phyloP scores from a whole-genome alignment of 2,888 invertebrate genomes.

The Pachymerium ferrugineum region DNA sequence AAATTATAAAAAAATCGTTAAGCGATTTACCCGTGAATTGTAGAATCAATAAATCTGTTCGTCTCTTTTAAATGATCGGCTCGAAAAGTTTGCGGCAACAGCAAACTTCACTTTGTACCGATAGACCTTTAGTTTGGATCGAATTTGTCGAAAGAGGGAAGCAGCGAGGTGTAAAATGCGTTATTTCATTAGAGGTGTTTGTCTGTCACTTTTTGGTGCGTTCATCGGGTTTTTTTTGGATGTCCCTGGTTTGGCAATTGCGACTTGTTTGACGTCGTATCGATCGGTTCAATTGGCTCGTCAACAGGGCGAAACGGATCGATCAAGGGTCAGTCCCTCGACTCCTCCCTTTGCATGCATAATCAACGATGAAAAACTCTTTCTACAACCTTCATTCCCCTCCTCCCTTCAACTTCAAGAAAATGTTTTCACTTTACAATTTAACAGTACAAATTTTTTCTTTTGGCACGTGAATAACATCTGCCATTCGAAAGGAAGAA shows the following conservation, averaged over 20 bases:
- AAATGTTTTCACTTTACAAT: conserved; percentile 15
- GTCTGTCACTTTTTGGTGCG: conserved; percentile 10
- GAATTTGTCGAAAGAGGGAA: conserved; percentile 7
- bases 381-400: conserved; percentile 8
- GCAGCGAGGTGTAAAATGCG: conserved; percentile 11
- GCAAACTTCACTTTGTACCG: neutral
- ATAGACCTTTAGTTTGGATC: neutral
- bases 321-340: conserved; percentile 22
- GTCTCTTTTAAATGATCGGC: neutral
- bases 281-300: conserved; percentile 23
- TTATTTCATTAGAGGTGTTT: conserved; percentile 24
- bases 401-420: no score
- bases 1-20: no score
- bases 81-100: neutral
- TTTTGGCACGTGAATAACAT: neutral
- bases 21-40: no score
- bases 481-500: neutral
- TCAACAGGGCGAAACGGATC: conserved; percentile 22
- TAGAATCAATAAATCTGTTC: neutral
- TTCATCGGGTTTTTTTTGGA: conserved; percentile 1
- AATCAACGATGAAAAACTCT: neutral
- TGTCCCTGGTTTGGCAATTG: conserved; percentile 25
- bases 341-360: conserved; percentile 12
- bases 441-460: neutral
- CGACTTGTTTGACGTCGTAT: conserved; percentile 22